These are phyloP conservation scores for Eulacestoma nigropectus DNA, from an alignment of 2,113 vertebrate genomes.

Conservation along the genomic window DNA sequence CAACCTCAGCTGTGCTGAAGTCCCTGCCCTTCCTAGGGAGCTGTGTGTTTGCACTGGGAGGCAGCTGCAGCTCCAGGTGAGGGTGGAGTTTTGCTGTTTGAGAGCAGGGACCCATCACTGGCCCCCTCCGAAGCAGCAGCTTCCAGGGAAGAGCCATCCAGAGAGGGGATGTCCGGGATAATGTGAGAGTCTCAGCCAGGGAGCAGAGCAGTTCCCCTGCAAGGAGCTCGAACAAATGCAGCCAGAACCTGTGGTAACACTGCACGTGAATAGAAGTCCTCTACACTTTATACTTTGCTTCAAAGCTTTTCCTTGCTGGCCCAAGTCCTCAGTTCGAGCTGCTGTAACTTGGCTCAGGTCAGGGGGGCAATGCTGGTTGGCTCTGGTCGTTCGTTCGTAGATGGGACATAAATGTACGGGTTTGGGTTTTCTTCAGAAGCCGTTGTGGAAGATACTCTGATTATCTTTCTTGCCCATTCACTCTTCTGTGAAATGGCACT, in stretches of 20 bases:
- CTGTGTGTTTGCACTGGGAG: not conserved
- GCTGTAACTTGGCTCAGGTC: not conserved
- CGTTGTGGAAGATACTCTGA: not conserved
- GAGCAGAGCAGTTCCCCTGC: not conserved
- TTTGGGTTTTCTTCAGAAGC: not conserved
- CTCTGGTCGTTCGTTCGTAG: not conserved
- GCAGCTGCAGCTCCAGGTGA: not conserved
- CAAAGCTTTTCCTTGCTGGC: not conserved
- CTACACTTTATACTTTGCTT: not conserved
- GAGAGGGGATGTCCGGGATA: too few relatives aligned
- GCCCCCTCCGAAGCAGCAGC: not conserved
- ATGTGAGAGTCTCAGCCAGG: accelerated
- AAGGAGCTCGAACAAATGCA: not conserved
- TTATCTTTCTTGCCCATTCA: not conserved
- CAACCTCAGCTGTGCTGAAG: not conserved
- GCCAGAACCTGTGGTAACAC: not conserved
- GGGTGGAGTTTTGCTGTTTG: not conserved
- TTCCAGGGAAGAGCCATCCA: not conserved
- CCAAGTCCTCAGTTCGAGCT: not conserved
- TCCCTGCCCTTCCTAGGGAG: not conserved
- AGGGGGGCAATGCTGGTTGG: not conserved
- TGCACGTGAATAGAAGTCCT: not conserved
- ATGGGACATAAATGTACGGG: not conserved
- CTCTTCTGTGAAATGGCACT: not conserved
- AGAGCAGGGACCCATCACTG: not conserved